Evolutionary conservation across 2,113 vertebrate genomes (phyloP), one percentile per base, ranked within the genome.

Genomic region (Istiophorus platypterus): DNA sequence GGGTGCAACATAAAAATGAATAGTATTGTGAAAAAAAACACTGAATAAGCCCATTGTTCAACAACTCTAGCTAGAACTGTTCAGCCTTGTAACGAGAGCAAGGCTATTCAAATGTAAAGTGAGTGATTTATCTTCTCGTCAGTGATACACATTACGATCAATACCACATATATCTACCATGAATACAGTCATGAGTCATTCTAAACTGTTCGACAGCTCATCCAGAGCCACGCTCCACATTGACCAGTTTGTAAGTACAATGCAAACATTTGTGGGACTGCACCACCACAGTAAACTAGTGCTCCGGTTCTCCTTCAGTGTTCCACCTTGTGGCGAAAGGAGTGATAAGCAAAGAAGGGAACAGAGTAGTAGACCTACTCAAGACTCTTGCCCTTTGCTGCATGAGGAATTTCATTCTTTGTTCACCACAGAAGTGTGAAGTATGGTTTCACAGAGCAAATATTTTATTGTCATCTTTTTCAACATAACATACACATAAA

Each of bases 391-490:
- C 5, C n/a, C 4, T 49, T 74, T 54, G 24, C n/a, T 45, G 12
- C 13, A 47, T 18, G 12, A 45, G 15, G 45, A 47, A 47, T 5
- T 9, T n/a, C 18, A 51, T 22, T 22, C 0, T 22, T 6, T n/a
- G 68, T 56, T 54, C n/a, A 29, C 42, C 27, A 22, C 20, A 20
- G 45, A 58, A 22, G 14, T 13, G 26, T 10, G 2, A n/a, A 1
- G 54, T n/a, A 51, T 69, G 5, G 3, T 71, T 82, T 73, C 27
- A 63, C 20, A 77, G 29, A 56, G 80, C 22, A 67, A 78, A 83
- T 87, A 80, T 77, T 92, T 90, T 90, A 91, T 87, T 89, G 54
- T 49, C 54, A 80, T 49, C 27, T 65, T 85, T 82, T 90, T 77
- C 31, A 62, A 86, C 18, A 85, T 41, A 52, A 80, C 54, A 86